phyloP scores from a whole-genome alignment of 1,140 invertebrate species.

The Acromyrmex echinatior region DNA sequence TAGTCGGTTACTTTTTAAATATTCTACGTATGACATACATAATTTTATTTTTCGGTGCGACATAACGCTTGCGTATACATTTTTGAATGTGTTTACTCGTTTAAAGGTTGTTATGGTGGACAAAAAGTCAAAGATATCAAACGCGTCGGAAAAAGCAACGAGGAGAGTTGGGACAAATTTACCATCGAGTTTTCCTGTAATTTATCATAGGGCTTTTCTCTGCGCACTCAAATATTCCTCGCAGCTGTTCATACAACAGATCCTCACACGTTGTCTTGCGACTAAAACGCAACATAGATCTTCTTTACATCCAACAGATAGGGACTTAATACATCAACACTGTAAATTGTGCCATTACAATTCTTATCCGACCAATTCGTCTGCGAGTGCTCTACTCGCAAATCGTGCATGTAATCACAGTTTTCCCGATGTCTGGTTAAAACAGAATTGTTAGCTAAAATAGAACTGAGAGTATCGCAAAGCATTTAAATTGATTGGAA shows the following conservation, averaged over 20 bases:
- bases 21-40: background rate
- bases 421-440: background rate
- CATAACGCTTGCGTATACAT: background rate
- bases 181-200: conserved; percentile 49
- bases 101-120: background rate
- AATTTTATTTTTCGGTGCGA: background rate
- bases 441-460: conserved; percentile 4
- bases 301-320: conserved; percentile 58
- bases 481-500: background rate
- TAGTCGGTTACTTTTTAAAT: background rate
- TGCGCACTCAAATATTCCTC: conserved; percentile 51
- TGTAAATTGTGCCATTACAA: conserved; percentile 58
- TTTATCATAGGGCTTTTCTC: conserved; percentile 28
- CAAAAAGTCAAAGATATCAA: conserved; percentile 17
- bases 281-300: conserved; percentile 53
- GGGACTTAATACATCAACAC: conserved; percentile 60
- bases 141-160: conserved; percentile 11
- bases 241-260: conserved; percentile 73
- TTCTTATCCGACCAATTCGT: conserved; percentile 21
- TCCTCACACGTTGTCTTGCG: conserved; percentile 19
- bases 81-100: background rate
- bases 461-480: background rate
- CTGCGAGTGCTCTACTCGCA: background rate
- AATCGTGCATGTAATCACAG: background rate
- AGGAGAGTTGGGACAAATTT: conserved; percentile 33